Evolutionary conservation across 2,888 invertebrate genomes (phyloP).

Genomic region (Conchocele bisecta): DNA sequence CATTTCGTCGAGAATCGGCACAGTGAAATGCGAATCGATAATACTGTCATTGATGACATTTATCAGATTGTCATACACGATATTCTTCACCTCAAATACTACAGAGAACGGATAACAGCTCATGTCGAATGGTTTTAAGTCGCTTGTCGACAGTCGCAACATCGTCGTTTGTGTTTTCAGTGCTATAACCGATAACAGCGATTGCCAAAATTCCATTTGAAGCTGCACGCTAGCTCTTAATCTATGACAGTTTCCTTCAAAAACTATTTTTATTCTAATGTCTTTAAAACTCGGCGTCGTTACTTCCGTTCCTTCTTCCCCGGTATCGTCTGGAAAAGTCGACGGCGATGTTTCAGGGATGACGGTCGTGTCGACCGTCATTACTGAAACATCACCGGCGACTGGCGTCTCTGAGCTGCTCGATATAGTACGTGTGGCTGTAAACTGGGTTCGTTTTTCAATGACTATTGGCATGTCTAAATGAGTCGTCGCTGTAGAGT

Average conservation of each 20-base stretch:
- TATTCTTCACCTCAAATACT: slow-evolving; percentile 18
- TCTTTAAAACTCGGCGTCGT: too few relatives aligned
- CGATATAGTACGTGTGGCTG: too few relatives aligned
- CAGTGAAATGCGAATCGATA: slow-evolving; percentile 16
- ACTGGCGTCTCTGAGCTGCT: too few relatives aligned
- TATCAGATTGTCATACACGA: background rate
- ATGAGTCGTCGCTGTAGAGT: too few relatives aligned
- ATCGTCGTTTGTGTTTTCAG: background rate
- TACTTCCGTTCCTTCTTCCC: too few relatives aligned
- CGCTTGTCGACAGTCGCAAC: slow-evolving; percentile 31
- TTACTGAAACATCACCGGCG: too few relatives aligned
- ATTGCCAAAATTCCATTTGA: slow-evolving; percentile 55
- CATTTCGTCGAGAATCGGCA: slow-evolving; percentile 51
- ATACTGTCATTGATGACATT: background rate
- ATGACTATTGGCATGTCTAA: too few relatives aligned
- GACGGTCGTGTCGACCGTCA: too few relatives aligned
- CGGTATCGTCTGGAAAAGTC: too few relatives aligned
- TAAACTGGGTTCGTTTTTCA: too few relatives aligned
- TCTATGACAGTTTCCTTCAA: slow-evolving; percentile 44
- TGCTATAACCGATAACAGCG: slow-evolving; percentile 44
- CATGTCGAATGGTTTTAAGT: slow-evolving; percentile 46
- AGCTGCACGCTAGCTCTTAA: slow-evolving; percentile 23
- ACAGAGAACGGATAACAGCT: slow-evolving; percentile 50
- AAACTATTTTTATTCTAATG: too few relatives aligned
- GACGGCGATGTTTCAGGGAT: too few relatives aligned